phyloP scores from a whole-genome alignment of 2,888 invertebrate genomes.

The Tinea trinotella region DNA sequence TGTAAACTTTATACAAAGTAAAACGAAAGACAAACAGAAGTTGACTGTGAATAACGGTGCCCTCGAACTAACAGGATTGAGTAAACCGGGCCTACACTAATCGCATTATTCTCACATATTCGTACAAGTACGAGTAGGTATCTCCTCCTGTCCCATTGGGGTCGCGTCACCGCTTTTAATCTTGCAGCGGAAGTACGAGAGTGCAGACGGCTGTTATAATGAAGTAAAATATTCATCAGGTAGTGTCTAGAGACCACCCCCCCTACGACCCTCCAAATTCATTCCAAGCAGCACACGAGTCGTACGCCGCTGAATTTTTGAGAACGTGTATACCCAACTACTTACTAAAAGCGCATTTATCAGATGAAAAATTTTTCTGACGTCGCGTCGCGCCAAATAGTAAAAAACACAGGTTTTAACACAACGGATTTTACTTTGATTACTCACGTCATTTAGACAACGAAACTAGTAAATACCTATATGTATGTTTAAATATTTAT shows the following conservation, averaged over 20 bases:
- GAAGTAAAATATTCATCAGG: constrained; percentile 68
- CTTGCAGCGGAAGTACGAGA: constrained; percentile 15
- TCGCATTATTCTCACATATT: constrained; percentile 2
- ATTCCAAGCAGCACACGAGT: constrained; percentile 14
- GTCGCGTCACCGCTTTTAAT: constrained; percentile 19
- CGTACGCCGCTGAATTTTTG: constrained; percentile 19
- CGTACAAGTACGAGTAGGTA: constrained; percentile 8
- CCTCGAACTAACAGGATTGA: constrained; percentile 4
- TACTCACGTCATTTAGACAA: background rate
- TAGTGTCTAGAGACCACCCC: constrained; percentile 51
- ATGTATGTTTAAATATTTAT: no score
- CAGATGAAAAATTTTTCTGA: constrained; percentile 14
- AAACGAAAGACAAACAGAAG: background rate
- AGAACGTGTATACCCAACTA: background rate
- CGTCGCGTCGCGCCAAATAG: background rate
- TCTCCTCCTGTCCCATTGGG: constrained; percentile 11
- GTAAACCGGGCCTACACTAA: constrained; percentile 9
- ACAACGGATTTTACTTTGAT: constrained; percentile 8
- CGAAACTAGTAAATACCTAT: no score
- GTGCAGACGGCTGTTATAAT: constrained; percentile 47
- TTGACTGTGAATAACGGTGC: background rate
- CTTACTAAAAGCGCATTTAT: constrained; percentile 10
- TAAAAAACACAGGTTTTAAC: background rate
- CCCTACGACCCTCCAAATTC: constrained; percentile 33
- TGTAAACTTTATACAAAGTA: background rate